Evolutionary conservation across 2,113 vertebrate species (phyloP).

Genomic region (Notarius quadriscutis): DNA sequence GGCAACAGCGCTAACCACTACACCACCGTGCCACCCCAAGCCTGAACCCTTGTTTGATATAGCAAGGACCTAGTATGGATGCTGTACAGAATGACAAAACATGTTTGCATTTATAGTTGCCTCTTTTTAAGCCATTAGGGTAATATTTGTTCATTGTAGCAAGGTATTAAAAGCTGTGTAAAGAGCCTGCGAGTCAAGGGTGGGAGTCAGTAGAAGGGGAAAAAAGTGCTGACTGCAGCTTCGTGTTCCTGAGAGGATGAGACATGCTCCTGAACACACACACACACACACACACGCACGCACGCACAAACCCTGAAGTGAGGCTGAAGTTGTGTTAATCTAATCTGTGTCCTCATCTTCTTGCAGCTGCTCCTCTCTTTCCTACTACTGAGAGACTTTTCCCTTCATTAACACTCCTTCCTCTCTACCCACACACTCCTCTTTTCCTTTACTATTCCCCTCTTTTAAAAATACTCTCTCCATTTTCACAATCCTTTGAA

Average conservation of each 20-base stretch:
- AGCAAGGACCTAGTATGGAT: not conserved
- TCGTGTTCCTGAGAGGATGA: slow-evolving; percentile 44
- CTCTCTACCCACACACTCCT: slow-evolving; percentile 6
- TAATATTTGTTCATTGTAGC: slow-evolving; percentile 48
- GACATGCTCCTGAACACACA: slow-evolving; percentile 25
- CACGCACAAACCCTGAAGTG: slow-evolving; percentile 46
- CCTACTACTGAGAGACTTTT: slow-evolving; percentile 27
- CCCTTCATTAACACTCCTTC: slow-evolving; percentile 30
- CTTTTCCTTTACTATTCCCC: slow-evolving; percentile 15
- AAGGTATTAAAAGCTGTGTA: slow-evolving; percentile 53
- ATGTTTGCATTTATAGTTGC: not conserved
- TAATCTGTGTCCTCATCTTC: slow-evolving; percentile 63
- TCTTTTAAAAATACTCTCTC: not conserved
- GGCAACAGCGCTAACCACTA: too few species aligned
- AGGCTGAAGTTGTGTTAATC: slow-evolving; percentile 68
- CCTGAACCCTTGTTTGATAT: slow-evolving; percentile 20
- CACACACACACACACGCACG: slow-evolving; percentile 32
- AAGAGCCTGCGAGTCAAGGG: slow-evolving; percentile 52
- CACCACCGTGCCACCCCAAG: too few species aligned
- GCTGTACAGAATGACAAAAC: not conserved
- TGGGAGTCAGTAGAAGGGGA: slow-evolving; percentile 9
- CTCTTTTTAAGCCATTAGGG: slow-evolving; percentile 46
- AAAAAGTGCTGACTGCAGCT: slow-evolving; percentile 45
- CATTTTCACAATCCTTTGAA: not conserved
- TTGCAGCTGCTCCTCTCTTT: slow-evolving; percentile 36